These are phyloP conservation scores for Holcopasites calliopsidis DNA, from an alignment of 1,140 invertebrate species.

Conservation along the genomic window DNA sequence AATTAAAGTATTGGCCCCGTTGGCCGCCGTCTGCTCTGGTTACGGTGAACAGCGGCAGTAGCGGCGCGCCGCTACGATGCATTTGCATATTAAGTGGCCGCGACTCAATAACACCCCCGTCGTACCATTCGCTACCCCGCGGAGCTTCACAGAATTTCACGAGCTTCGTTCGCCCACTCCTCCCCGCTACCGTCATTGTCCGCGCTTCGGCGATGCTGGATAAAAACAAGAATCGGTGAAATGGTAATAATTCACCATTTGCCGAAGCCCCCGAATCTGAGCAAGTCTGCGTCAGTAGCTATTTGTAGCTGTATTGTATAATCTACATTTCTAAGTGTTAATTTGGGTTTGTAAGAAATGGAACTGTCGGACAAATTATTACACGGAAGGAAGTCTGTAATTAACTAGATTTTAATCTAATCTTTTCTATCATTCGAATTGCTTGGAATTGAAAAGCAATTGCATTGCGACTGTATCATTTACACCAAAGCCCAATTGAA, in stretches of 20 bases:
- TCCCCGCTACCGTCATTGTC: background rate
- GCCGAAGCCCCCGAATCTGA: background rate
- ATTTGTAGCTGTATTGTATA: too few relatives aligned
- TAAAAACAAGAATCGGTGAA: constrained; percentile 18
- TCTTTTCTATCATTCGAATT: too few relatives aligned
- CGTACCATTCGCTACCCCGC: constrained; percentile 52
- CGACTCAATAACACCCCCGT: constrained; percentile 77
- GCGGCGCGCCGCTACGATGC: constrained; percentile 48
- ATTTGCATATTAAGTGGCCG: constrained; percentile 79
- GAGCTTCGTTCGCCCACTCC: constrained; percentile 36
- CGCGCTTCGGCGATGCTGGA: background rate
- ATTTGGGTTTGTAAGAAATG: too few relatives aligned
- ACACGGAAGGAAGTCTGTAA: too few relatives aligned
- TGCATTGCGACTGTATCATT: too few relatives aligned
- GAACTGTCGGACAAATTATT: too few relatives aligned
- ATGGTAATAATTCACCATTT: background rate
- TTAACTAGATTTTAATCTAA: too few relatives aligned
- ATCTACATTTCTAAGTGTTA: too few relatives aligned
- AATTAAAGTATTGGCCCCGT: constrained; percentile 78
- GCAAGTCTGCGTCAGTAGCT: too few relatives aligned
- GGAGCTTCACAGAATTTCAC: constrained; percentile 64
- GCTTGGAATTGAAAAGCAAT: too few relatives aligned
- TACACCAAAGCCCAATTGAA: too few relatives aligned
- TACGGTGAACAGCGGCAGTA: constrained; percentile 58
- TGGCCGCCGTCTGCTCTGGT: constrained; percentile 61